Conservation (phyloP, 2,888 invertebrate genomes). For the Lithosia quadra region DNA sequence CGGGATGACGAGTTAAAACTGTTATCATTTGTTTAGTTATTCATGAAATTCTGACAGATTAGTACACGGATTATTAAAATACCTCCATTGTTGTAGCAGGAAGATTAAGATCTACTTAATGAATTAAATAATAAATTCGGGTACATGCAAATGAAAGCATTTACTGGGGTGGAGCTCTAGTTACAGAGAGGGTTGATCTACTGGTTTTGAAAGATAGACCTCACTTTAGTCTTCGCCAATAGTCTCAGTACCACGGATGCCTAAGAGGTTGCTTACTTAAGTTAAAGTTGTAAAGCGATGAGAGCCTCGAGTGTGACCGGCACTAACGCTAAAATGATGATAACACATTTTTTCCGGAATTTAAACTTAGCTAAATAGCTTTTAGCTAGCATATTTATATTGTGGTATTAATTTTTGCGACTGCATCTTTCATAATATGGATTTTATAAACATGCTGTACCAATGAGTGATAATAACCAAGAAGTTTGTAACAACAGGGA, state of each 20-base stretch:
- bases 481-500: not conserved
- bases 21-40: conserved; percentile 53
- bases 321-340: no score
- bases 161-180: not conserved
- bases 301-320: no score
- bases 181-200: not conserved
- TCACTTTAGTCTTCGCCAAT: not conserved
- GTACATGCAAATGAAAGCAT: not conserved
- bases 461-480: not conserved
- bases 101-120: conserved; percentile 3
- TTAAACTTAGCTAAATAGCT: no score
- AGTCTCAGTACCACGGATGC: not conserved
- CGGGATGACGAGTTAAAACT: conserved; percentile 49
- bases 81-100: not conserved
- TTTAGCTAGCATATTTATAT: no score
- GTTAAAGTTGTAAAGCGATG: no score
- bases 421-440: no score
- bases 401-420: no score
- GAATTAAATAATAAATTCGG: not conserved
- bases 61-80: conserved; percentile 12
- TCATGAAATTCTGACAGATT: conserved; percentile 32
- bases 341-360: no score
- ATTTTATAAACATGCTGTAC: no score
- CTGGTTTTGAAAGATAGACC: not conserved
- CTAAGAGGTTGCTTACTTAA: no score